These are phyloP conservation scores for Parthenolecanium corni DNA, from an alignment of 2,888 invertebrate genomes.

Conservation along the genomic window DNA sequence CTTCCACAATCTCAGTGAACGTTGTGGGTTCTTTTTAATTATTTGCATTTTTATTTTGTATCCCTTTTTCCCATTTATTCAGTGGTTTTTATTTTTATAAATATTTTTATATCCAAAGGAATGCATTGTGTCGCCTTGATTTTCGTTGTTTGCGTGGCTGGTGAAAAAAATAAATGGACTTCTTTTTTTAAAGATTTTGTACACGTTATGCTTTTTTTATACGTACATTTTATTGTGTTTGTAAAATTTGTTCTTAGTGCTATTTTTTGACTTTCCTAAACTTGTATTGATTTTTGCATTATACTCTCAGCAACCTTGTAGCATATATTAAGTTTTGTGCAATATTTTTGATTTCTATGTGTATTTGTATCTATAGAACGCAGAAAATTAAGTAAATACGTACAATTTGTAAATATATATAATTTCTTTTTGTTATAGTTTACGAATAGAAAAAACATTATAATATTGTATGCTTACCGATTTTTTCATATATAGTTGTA, in stretches of 20 bases:
- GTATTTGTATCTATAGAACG: not conserved
- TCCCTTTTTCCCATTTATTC: not conserved
- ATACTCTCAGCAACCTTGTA: conserved; percentile 20
- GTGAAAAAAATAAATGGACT: not conserved
- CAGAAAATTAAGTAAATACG: not conserved
- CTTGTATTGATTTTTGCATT: conserved; percentile 9
- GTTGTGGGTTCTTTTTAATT: too few species aligned
- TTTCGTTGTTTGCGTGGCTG: not conserved
- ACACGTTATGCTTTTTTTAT: conserved; percentile 3
- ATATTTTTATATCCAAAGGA: not conserved
- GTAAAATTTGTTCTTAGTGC: conserved; percentile 8
- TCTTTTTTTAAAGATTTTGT: not conserved
- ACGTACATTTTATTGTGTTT: conserved; percentile 1
- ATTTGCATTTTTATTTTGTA: not conserved
- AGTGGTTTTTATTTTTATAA: not conserved
- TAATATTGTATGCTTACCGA: conserved; percentile 19
- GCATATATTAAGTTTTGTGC: conserved; percentile 20
- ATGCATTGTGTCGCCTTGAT: not conserved
- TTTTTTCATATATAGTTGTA: conserved; percentile 18
- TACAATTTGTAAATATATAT: conserved; percentile 12
- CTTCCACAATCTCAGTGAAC: too few species aligned
- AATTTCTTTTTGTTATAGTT: conserved; percentile 3
- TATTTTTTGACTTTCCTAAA: conserved; percentile 10
- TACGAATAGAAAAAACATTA: not conserved
- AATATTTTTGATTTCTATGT: conserved; percentile 4